Evolutionary conservation across 2,797 vertebrate species (phyloP).

Genomic region (Acropternis orthonyx): DNA sequence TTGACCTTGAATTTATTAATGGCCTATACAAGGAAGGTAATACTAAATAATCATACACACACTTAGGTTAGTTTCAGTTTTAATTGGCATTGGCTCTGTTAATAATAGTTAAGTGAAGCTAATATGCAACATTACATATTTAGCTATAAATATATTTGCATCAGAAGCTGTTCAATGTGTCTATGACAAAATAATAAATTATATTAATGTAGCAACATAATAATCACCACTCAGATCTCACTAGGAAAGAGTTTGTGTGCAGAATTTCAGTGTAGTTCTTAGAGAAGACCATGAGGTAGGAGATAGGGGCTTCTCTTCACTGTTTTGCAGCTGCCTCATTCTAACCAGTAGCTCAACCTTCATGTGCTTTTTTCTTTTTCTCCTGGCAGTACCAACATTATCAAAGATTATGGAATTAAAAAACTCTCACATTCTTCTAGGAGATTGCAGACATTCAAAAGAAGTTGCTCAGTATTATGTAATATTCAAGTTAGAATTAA

Average conservation of each 20-base stretch:
- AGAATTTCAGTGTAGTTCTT: background rate
- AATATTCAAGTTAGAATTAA: background rate
- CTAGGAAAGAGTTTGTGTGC: background rate
- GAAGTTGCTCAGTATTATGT: background rate
- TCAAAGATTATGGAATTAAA: background rate
- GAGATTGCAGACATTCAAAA: background rate
- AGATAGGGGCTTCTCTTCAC: background rate
- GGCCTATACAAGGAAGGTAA: background rate
- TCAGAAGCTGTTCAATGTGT: background rate
- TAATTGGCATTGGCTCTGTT: background rate
- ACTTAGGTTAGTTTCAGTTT: background rate
- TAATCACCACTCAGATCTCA: background rate
- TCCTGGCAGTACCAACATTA: background rate
- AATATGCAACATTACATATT: background rate
- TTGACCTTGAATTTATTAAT: constrained; percentile 8
- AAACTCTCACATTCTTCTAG: background rate
- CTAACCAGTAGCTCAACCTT: background rate
- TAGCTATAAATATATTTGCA: background rate
- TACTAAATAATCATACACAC: background rate
- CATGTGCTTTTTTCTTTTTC: background rate
- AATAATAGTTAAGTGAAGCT: background rate
- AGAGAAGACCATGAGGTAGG: background rate
- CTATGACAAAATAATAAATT: background rate
- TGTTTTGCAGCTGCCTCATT: background rate
- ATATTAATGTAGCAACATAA: background rate